phyloP scores from a whole-genome alignment of 2,797 vertebrate genomes.

The Taenioides sp. region DNA sequence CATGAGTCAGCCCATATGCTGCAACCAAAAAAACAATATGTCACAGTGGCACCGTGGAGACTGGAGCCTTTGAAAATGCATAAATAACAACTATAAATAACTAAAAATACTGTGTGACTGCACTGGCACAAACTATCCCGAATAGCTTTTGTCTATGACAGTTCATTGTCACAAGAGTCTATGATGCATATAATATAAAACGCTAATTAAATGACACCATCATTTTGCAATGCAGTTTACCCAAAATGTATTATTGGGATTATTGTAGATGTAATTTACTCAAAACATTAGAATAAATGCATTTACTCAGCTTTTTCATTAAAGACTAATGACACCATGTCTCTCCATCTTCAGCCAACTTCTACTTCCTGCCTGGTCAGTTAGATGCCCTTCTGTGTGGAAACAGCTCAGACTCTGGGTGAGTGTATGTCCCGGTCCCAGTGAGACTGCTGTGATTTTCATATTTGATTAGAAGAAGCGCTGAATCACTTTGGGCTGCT shows the following conservation, averaged over 20 bases:
- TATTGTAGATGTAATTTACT: not conserved
- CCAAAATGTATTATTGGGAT: not conserved
- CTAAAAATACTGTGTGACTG: slow-evolving; percentile 18
- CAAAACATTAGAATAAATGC: not conserved
- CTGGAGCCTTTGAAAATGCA: slow-evolving; percentile 23
- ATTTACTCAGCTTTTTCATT: not conserved
- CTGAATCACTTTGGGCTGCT: slow-evolving; percentile 49
- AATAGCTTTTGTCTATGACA: not conserved
- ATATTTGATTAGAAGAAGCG: slow-evolving; percentile 31
- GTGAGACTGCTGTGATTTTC: slow-evolving; percentile 32
- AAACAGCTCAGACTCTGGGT: slow-evolving; percentile 98
- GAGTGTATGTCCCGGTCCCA: slow-evolving; percentile 64
- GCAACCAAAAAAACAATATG: slow-evolving; percentile 43
- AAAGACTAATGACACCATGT: not conserved
- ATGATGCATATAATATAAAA: not conserved
- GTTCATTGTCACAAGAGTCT: not conserved
- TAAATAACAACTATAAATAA: slow-evolving; percentile 4
- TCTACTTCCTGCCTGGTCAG: slow-evolving; percentile 88
- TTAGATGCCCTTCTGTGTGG: slow-evolving; percentile 94
- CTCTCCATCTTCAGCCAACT: slow-evolving; percentile 84
- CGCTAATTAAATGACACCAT: not conserved
- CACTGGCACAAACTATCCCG: not conserved
- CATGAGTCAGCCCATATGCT: slow-evolving; percentile 63
- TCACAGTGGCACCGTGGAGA: slow-evolving; percentile 35
- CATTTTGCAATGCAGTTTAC: not conserved